Evolutionary conservation across 2,888 invertebrate genomes (phyloP), one percentile per base, ranked within the genome.

Genomic region (Lepidochitona cinerea): DNA sequence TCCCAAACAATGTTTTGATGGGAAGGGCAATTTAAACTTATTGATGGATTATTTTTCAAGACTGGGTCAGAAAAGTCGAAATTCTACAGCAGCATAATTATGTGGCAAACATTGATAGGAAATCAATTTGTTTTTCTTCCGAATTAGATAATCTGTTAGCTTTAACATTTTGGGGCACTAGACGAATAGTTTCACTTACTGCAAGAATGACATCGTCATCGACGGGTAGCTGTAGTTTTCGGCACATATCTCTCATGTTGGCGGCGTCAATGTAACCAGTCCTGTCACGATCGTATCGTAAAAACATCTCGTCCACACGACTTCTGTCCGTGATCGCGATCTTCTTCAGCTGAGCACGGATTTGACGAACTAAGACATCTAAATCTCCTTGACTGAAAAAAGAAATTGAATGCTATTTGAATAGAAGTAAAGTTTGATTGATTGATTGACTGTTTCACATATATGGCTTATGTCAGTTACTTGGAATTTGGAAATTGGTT

Each of bases 291-390:
- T 91, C 85, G 72, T 89, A 89, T 23, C 87, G 79, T 36, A 91
- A 81, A 84, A 91, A 91, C 88, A 90, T 88, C 73, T 87, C 85
- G 79, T 89, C 89, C 18, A 89, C 85, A 26, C 90, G 81, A 18
- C 84, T 83, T 73, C 85, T 89, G 78, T 89, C 88, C 18, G 90
- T 91, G 76, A 91, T 89, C 54, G 89, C 89, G 49, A 90, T 86
- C 81, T 88, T 89, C 83, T 90, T 90, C 75, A 91, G 82, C 79
- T 91, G 90, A 68, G 87, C 86, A 74, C 86, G 81, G 1, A 90
- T 87, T 75, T 91, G 90, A 32, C 71, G 70, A 32, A 89, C 89
- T 67, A 91, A 78, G 32, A 76, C 75, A 7, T 85, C 79, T 12
- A 89, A 80, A 72, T 90, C 90, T 29, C 88, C 90, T 36, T 81